These are phyloP conservation scores for Bilobella aurantiaca DNA, from an alignment of 1,140 invertebrate genomes.

Conservation along the genomic window DNA sequence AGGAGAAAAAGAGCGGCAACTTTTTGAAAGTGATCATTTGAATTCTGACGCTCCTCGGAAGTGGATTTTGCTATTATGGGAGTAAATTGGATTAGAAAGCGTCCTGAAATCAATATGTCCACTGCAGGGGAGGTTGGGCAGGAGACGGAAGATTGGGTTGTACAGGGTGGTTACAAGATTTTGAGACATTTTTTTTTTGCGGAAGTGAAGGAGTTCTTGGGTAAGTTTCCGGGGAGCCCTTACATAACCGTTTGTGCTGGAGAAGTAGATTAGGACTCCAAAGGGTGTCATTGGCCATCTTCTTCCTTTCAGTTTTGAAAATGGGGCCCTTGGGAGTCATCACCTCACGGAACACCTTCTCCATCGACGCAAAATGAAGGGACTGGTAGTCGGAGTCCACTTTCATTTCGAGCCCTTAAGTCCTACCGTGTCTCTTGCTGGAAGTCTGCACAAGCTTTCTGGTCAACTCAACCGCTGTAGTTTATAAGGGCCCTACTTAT, in stretches of 20 bases:
- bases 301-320: background rate
- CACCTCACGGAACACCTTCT: background rate
- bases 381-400: background rate
- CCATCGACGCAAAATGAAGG: background rate
- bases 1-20: no score
- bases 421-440: no score
- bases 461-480: no score
- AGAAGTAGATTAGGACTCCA: constrained; percentile 2
- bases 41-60: background rate
- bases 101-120: constrained; percentile 3
- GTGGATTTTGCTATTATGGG: background rate
- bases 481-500: no score
- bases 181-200: no score
- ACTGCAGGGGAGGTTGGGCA: background rate
- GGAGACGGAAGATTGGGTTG: no score
- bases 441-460: no score
- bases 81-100: constrained; percentile 4
- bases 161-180: no score
- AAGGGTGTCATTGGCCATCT: background rate
- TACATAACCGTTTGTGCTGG: no score
- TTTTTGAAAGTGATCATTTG: background rate
- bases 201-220: no score
- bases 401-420: no score
- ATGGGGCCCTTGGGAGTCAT: constrained; percentile 1
- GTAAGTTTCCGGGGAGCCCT: no score